Conservation (phyloP, 2,797 vertebrate species). For the Falco rusticolus region DNA sequence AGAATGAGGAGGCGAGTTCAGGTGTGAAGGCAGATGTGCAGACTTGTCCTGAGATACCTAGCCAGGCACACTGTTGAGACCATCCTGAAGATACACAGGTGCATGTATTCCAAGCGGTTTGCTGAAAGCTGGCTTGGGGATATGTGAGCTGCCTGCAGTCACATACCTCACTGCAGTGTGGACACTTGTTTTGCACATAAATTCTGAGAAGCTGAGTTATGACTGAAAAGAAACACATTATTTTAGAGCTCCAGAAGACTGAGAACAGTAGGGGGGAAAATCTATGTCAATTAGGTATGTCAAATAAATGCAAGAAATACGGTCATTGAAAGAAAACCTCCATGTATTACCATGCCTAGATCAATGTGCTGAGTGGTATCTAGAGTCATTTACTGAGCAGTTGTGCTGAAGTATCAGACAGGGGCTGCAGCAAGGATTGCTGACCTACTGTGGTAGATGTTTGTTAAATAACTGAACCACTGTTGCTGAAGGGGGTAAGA, state of each 20-base stretch:
- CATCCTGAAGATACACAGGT: fast-evolving
- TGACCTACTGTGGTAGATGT: background rate
- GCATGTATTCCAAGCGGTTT: background rate
- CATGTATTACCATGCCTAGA: background rate
- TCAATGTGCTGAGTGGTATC: background rate
- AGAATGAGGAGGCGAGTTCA: background rate
- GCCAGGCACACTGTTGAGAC: fast-evolving
- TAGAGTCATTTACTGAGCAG: background rate
- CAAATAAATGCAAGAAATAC: background rate
- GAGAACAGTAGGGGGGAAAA: background rate
- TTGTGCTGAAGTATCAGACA: background rate
- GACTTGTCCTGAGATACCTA: background rate
- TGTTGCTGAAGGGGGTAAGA: background rate
- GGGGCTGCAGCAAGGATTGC: background rate
- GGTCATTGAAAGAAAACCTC: background rate
- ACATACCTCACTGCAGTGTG: fast-evolving
- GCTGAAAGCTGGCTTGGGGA: background rate
- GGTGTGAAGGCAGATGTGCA: fast-evolving
- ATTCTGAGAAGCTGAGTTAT: background rate
- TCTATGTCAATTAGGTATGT: background rate
- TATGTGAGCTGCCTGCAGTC: background rate
- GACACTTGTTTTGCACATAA: background rate
- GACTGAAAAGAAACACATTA: background rate
- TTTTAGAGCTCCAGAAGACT: background rate
- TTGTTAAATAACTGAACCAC: background rate